A percentile compares a stretch with the other conserved stretches of the same genome.
Conservation (phyloP, 2,888 invertebrate genomes). For the Xanthia icteritia region DNA sequence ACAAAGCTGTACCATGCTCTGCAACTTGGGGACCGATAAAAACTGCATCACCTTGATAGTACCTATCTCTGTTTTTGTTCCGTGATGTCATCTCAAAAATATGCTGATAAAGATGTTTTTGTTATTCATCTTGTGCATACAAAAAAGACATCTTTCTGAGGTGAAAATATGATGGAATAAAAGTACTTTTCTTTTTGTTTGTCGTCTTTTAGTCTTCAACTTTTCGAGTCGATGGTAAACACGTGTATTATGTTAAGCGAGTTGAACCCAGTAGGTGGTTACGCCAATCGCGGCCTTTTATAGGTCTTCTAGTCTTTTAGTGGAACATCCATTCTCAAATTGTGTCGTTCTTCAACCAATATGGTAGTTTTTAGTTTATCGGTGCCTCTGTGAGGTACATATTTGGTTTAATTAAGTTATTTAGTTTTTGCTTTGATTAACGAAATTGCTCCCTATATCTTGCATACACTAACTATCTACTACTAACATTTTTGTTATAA, state of each 20-base stretch:
- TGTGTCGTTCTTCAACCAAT: too few relatives aligned
- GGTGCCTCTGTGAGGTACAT: neutral
- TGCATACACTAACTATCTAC: neutral
- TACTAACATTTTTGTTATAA: neutral
- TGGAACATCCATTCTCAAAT: neutral
- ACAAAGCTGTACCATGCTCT: conserved; percentile 16
- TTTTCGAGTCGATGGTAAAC: too few relatives aligned
- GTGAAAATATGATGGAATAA: neutral
- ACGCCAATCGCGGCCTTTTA: too few relatives aligned
- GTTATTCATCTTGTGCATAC: neutral
- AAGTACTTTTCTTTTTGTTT: neutral
- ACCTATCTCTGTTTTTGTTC: conserved; percentile 30
- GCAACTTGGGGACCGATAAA: conserved; percentile 40
- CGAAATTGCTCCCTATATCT: neutral
- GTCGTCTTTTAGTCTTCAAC: too few relatives aligned
- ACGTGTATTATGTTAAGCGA: too few relatives aligned
- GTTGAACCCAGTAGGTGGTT: too few relatives aligned
- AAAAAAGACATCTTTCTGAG: neutral
- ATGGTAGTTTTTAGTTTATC: neutral
- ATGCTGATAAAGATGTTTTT: conserved; percentile 17
- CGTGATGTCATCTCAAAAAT: conserved; percentile 51
- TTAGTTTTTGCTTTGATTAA: neutral
- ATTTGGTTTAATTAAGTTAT: neutral
- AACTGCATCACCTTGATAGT: conserved; percentile 61
- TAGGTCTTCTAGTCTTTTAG: neutral